Conservation (phyloP, 2,113 vertebrate genomes). For the Brachionichthys hirsutus region DNA sequence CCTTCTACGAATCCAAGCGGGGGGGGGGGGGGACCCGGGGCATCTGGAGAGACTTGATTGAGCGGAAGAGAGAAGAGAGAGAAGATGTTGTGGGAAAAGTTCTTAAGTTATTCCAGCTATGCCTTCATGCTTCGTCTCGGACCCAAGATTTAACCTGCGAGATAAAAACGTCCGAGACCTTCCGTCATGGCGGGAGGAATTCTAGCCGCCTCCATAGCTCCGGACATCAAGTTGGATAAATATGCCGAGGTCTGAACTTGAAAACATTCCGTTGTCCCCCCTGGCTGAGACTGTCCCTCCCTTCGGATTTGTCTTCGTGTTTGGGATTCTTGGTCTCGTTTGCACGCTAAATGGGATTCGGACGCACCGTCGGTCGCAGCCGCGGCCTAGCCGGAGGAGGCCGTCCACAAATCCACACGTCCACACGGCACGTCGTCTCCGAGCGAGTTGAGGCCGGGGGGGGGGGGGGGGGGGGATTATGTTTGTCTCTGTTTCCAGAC, state of each 20-base stretch:
- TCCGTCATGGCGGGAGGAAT: conserved; percentile 73
- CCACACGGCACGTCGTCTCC: too few species aligned
- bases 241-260: conserved; percentile 65
- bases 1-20: conserved; percentile 31
- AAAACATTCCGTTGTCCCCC: conserved; percentile 43
- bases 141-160: conserved; percentile 60
- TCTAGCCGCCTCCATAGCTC: conserved; percentile 70
- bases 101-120: conserved; percentile 77
- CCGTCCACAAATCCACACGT: too few species aligned
- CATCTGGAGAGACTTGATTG: conserved; percentile 58
- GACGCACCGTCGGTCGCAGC: conserved; percentile 13
- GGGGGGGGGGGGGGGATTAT: conserved; percentile 6
- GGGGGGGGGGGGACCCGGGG: conserved; percentile 1
- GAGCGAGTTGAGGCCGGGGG: too few species aligned
- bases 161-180: conserved; percentile 64
- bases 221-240: conserved; percentile 69
- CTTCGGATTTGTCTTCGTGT: conserved; percentile 15
- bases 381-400: too few species aligned
- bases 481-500: conserved; percentile 23
- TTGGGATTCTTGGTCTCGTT: conserved; percentile 46
- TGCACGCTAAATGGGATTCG: conserved; percentile 32
- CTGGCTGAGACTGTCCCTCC: conserved; percentile 32
- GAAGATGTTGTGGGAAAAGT: conserved; percentile 81
- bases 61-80: conserved; percentile 47
- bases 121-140: conserved; percentile 53